A percentile compares a stretch with the other conserved stretches of the same genome.
These are phyloP conservation scores for Bagarius yarrelli DNA, from an alignment of 2,113 vertebrate species.

Conservation along the genomic window DNA sequence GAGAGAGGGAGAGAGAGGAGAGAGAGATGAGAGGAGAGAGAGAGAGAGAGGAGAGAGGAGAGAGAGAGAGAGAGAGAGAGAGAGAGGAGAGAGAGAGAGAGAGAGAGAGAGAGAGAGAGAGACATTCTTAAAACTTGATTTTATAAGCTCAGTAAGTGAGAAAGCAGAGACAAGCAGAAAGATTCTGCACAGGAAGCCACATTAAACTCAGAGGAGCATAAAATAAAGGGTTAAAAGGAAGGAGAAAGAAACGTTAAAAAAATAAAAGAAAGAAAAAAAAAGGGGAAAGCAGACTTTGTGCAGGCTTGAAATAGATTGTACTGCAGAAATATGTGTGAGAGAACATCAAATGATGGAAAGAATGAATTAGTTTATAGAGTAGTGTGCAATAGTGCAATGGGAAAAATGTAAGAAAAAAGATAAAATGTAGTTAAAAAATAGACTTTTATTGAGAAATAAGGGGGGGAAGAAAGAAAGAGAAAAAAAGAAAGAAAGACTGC, in stretches of 20 bases:
- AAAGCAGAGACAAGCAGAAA: too few species aligned
- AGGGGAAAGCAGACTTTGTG: background rate
- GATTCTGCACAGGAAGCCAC: too few species aligned
- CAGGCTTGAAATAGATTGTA: background rate
- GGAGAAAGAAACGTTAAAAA: too few species aligned
- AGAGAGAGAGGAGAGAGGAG: background rate
- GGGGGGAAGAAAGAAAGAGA: background rate
- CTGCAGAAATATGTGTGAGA: background rate
- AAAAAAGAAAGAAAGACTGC: background rate
- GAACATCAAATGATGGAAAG: too few species aligned
- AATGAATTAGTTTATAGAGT: too few species aligned
- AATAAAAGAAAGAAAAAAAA: conserved; percentile 19
- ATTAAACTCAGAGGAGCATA: too few species aligned
- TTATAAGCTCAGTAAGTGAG: too few species aligned
- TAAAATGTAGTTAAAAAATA: background rate
- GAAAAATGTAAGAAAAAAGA: too few species aligned
- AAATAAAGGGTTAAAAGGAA: too few species aligned
- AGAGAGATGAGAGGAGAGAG: background rate
- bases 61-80: too few species aligned
- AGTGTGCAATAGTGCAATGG: too few species aligned
- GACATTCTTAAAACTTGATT: too few species aligned
- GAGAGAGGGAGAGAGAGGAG: background rate
- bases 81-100: background rate
- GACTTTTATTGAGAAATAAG: background rate
- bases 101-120: background rate